Conservation (phyloP, 2,888 invertebrate genomes). For the Disparrhopalites patrizii region DNA sequence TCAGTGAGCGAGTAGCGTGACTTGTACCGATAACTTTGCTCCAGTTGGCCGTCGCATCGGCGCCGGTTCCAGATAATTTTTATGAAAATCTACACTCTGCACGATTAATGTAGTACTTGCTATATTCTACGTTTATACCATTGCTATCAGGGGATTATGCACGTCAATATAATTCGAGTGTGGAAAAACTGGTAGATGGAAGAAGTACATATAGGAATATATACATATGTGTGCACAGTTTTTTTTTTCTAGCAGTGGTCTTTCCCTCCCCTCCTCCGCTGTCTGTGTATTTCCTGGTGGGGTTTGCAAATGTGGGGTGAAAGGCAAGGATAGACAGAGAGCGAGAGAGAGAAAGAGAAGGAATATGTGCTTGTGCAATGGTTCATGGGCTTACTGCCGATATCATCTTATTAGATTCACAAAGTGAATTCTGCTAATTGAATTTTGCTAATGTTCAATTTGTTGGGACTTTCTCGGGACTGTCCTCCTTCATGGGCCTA, state of each 20-base stretch:
- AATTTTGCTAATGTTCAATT: slow-evolving; percentile 11
- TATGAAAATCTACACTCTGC: slow-evolving; percentile 7
- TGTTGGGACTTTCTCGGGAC: background rate
- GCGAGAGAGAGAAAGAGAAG: background rate
- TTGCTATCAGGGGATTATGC: no score
- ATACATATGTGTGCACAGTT: no score
- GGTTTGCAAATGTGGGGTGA: background rate
- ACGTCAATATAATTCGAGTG: no score
- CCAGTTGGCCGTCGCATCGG: slow-evolving; percentile 43
- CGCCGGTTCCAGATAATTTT: slow-evolving; percentile 37
- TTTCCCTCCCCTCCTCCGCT: background rate
- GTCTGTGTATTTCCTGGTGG: no score
- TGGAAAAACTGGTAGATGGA: no score
- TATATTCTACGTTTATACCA: no score
- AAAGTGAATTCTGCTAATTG: slow-evolving; percentile 8
- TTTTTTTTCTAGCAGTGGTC: no score
- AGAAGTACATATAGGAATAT: no score
- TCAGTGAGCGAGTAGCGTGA: slow-evolving; percentile 30
- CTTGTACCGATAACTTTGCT: slow-evolving; percentile 41
- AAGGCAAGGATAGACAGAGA: background rate
- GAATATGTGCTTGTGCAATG: no score
- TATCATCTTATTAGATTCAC: slow-evolving; percentile 10
- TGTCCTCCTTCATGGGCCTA: background rate
- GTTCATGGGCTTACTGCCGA: background rate
- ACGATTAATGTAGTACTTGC: background rate